These are phyloP conservation scores for Halichondria panicea DNA, from an alignment of 37 sponge, comb jelly and placozoan species.

Conservation along the genomic window DNA sequence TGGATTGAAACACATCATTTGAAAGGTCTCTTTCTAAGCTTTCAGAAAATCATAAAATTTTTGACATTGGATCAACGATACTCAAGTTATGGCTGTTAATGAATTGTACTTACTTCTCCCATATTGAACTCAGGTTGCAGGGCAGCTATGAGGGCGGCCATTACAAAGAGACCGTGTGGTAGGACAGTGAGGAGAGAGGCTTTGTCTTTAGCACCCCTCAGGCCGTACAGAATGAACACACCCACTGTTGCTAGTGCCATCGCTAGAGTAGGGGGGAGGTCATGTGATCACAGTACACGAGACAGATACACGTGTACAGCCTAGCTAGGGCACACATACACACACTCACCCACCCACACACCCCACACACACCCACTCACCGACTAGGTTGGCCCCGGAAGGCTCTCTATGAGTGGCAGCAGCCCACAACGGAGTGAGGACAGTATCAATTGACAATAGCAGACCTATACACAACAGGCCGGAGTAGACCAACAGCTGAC, in stretches of 20 bases:
- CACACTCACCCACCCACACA: background rate
- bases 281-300: background rate
- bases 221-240: conserved; percentile 23
- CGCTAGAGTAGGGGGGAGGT: conserved; percentile 11
- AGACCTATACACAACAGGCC: conserved; percentile 44
- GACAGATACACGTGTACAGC: background rate
- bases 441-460: conserved; percentile 34
- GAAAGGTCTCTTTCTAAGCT: too few species aligned
- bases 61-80: too few species aligned
- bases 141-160: conserved; percentile 43
- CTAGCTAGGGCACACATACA: background rate
- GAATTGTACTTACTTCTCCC: conserved; percentile 21
- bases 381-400: conserved; percentile 42
- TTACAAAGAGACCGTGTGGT: conserved; percentile 31
- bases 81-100: too few species aligned
- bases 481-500: conserved; percentile 44
- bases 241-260: conserved; percentile 4
- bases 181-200: conserved; percentile 13
- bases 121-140: conserved; percentile 69
- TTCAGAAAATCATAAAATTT: too few species aligned
- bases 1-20: too few species aligned
- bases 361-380: conserved; percentile 8
- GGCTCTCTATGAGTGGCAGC: conserved; percentile 46
- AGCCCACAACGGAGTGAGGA: conserved; percentile 55
- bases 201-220: background rate